A percentile compares a stretch with the other conserved stretches of the same genome.
phyloP scores from a whole-genome alignment of 2,113 vertebrate species.

The Pygoscelis adeliae region DNA sequence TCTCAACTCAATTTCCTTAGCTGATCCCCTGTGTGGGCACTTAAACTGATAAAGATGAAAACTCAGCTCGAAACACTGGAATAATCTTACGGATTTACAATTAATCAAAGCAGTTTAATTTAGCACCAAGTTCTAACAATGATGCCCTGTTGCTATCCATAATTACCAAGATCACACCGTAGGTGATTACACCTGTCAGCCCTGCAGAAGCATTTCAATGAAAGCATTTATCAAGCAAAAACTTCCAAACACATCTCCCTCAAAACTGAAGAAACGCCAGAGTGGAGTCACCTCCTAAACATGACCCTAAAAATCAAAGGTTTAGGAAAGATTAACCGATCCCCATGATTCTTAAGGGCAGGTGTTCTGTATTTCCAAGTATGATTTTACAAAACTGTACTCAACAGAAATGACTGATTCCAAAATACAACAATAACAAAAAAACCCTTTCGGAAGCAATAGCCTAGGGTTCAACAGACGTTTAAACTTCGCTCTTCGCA shows the following conservation, averaged over 20 bases:
- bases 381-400: background rate
- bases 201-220: background rate
- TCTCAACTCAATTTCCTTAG: slow-evolving; percentile 57
- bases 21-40: slow-evolving; percentile 10
- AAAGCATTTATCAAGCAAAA: background rate
- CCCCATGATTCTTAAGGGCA: background rate
- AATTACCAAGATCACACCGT: background rate
- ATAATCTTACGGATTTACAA: background rate
- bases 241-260: background rate
- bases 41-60: slow-evolving; percentile 43
- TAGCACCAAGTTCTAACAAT: slow-evolving; percentile 16
- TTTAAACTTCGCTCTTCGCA: background rate
- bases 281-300: background rate
- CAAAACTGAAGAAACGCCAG: background rate
- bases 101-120: slow-evolving; percentile 37
- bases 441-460: fast-evolving
- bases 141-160: background rate
- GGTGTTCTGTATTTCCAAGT: background rate
- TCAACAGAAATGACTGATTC: background rate
- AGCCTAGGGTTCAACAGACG: background rate
- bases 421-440: background rate
- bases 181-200: background rate
- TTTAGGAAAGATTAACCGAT: background rate
- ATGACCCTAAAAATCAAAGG: background rate
- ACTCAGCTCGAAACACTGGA: slow-evolving; percentile 11